Percentiles rank a stretch among this genome's conserved stretches.
phyloP scores from a whole-genome alignment of 2,797 vertebrate genomes.

The Crocidura indochinensis region DNA sequence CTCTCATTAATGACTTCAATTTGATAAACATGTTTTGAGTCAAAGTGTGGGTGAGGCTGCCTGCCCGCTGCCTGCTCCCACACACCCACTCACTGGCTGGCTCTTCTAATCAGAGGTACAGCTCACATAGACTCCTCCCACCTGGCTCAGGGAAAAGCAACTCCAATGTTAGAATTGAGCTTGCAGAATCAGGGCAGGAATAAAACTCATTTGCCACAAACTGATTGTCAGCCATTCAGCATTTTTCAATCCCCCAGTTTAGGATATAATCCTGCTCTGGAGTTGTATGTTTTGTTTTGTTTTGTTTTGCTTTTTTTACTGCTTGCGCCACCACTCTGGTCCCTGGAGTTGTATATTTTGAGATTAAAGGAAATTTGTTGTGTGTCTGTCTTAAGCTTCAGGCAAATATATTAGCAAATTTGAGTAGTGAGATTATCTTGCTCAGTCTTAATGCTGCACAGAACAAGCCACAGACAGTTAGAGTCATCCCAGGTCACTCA shows the following conservation, averaged over 20 bases:
- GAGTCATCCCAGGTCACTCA: not conserved
- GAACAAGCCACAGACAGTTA: not conserved
- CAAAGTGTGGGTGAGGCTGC: not conserved
- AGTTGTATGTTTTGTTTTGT: no score
- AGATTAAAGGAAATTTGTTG: not conserved
- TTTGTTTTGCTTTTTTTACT: no score
- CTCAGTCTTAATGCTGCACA: not conserved
- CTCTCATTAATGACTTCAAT: not conserved
- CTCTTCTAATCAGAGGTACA: not conserved
- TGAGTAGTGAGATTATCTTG: not conserved
- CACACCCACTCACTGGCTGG: not conserved
- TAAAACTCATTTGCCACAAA: not conserved
- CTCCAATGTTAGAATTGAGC: not conserved
- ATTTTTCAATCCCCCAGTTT: not conserved
- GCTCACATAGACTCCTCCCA: not conserved
- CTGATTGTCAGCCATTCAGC: not conserved
- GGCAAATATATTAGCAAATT: not conserved
- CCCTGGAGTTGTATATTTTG: not conserved
- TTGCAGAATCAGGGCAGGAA: not conserved
- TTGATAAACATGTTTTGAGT: not conserved
- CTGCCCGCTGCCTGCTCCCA: not conserved
- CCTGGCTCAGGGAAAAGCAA: not conserved
- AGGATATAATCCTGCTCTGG: not conserved
- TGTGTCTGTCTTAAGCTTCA: not conserved
- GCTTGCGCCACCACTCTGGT: no score